Evolutionary conservation across 2,888 invertebrate species (phyloP).

Genomic region (Embidobia sp.): DNA sequence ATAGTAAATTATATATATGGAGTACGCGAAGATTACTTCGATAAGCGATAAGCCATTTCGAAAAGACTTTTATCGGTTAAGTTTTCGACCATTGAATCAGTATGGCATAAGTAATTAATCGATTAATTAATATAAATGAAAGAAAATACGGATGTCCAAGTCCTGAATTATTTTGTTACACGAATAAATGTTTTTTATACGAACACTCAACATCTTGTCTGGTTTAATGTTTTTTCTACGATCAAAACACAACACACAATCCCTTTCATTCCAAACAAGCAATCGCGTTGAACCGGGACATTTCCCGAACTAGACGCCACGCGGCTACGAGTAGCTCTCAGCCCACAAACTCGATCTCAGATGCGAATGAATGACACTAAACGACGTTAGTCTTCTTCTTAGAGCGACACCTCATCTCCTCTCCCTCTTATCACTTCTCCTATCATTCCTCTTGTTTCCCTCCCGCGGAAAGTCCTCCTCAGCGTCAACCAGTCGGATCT

Average conservation of each 20-base stretch:
- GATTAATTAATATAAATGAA: constrained; percentile 16
- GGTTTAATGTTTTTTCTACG: constrained; percentile 20
- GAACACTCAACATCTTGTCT: constrained; percentile 29
- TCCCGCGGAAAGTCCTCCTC: constrained; percentile 17
- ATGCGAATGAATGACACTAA: constrained; percentile 63
- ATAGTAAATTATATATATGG: constrained; percentile 10
- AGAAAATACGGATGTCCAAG: neutral
- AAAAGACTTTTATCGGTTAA: constrained; percentile 40
- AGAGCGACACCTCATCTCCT: constrained; percentile 30
- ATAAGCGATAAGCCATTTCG: constrained; percentile 12
- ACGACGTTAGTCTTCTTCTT: constrained; percentile 56
- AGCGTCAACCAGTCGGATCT: too few relatives aligned
- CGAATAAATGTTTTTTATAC: constrained; percentile 52
- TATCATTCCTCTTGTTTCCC: neutral
- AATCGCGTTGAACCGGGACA: constrained; percentile 60
- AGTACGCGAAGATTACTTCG: neutral
- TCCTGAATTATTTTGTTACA: constrained; percentile 47
- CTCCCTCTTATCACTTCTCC: neutral
- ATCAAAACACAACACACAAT: constrained; percentile 7
- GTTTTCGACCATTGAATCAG: constrained; percentile 22
- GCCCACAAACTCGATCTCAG: constrained; percentile 79
- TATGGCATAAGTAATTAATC: constrained; percentile 16
- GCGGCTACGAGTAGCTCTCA: constrained; percentile 74
- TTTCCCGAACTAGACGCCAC: constrained; percentile 55
- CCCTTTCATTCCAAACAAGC: too few relatives aligned